Evolutionary conservation across 2,797 vertebrate genomes (phyloP), one percentile per base, ranked within the genome.

Genomic region (Eospalax fontanierii): DNA sequence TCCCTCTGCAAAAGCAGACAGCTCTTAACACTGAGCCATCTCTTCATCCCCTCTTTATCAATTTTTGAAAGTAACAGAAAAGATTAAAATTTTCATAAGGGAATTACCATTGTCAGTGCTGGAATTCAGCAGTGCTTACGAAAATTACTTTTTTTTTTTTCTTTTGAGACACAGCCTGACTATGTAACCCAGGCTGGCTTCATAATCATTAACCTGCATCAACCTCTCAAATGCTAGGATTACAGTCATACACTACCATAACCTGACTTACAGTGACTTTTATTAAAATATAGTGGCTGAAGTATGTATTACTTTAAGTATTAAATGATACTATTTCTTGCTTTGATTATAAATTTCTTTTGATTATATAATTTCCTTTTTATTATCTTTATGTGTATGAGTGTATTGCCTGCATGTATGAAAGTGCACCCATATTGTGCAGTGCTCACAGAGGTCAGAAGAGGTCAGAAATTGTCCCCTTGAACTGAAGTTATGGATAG

Each of bases 1-100:
- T 46, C 46, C 46, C 46, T 46, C 46, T 46, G 50, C 50, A 54
- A 54, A 54, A 54, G 50, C 14, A 54, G 50, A 54, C 12, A 14
- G 50, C 12, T 54, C 14, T 54, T 54, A 54, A 54, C 50, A 12
- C 50, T 15, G 14, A 54, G 50, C 50, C 50, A 54, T 68, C 30
- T 68, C 65, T 68, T 11, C 28, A 30, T 7, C 65, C 28, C 12
- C 21, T 11, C 28, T 74, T 74, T 43, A 24, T 43, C 18, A 1
- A 70, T 65, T 91, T 87, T 66, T 90, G 57, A 86, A 85, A 80
- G 87, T 73, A 94, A 76, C 46, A 80, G 93, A 82, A 95, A 26
- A 68, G 89, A 90, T 38, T 40, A 83, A 61, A 93, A 50, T 95
- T 66, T 87, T 85, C 19, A 22, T 61, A 19, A 59, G 50, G n/a